Percentiles rank a stretch among this genome's conserved stretches.
phyloP scores from a whole-genome alignment of 2,797 vertebrate species.

The Enteromius thamalakanensis region DNA sequence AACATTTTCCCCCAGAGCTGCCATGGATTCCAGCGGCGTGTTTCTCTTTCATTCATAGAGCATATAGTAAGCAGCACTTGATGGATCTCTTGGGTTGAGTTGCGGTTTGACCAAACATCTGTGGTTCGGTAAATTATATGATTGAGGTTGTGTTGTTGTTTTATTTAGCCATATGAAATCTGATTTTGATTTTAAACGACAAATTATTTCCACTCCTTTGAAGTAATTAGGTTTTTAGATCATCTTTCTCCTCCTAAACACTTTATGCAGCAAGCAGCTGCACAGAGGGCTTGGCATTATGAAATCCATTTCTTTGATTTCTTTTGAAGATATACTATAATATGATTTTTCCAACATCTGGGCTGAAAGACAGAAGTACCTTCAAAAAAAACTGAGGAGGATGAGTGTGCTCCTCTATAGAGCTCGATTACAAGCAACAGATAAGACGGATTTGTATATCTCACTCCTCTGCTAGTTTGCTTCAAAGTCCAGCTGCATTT shows the following conservation, averaged over 20 bases:
- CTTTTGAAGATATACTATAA: constrained; percentile 44
- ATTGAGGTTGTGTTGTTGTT: constrained; percentile 39
- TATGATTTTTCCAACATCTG: constrained; percentile 33
- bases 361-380: constrained; percentile 27
- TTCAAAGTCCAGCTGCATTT: constrained; percentile 34
- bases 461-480: constrained; percentile 1
- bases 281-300: constrained; percentile 18
- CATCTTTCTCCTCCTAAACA: constrained; percentile 11
- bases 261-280: constrained; percentile 24
- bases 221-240: constrained; percentile 32
- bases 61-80: constrained; percentile 11
- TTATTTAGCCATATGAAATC: constrained; percentile 29
- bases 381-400: constrained; percentile 12
- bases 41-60: constrained; percentile 20
- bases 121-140: constrained; percentile 26
- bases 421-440: constrained; percentile 20
- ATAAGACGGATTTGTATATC: constrained; percentile 4
- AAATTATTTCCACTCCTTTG: constrained; percentile 42
- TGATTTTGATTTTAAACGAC: constrained; percentile 32
- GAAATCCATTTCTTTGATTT: constrained; percentile 5
- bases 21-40: background rate
- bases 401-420: constrained; percentile 21
- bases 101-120: constrained; percentile 29
- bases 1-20: background rate
- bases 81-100: constrained; percentile 33